Percentiles rank a stretch among this genome's conserved stretches.
These are phyloP conservation scores for Struthio camelus DNA, from an alignment of 2,113 vertebrate species.

Conservation along the genomic window DNA sequence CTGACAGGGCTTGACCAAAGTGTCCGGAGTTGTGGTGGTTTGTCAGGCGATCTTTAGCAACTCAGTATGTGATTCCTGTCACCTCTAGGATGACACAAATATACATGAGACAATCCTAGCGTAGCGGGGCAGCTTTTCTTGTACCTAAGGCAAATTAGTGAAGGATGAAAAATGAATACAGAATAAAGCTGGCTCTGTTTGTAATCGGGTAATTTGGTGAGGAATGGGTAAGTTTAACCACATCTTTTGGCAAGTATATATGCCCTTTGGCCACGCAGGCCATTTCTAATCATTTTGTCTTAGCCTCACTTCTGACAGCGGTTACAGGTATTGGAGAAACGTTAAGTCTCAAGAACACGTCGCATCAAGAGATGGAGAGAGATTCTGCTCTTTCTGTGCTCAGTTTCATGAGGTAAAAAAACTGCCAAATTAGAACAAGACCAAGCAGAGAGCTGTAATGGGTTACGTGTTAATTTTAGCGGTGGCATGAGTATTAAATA, in stretches of 20 bases:
- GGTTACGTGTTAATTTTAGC: neutral
- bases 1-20: neutral
- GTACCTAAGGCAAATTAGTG: neutral
- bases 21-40: neutral
- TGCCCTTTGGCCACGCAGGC: neutral
- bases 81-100: neutral
- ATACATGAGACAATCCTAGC: rapidly evolving
- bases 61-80: neutral
- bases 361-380: neutral
- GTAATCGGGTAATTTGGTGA: neutral
- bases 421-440: neutral
- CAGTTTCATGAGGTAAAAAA: neutral
- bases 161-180: neutral
- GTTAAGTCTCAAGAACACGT: neutral
- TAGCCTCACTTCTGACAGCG: neutral
- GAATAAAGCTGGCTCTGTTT: neutral
- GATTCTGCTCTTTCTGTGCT: neutral
- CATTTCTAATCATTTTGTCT: neutral
- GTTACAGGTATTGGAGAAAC: neutral
- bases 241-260: neutral
- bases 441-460: neutral
- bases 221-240: neutral
- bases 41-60: neutral
- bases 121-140: neutral
- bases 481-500: neutral